Conservation (phyloP, 2,888 invertebrate genomes). For the Thera obeliscata region DNA sequence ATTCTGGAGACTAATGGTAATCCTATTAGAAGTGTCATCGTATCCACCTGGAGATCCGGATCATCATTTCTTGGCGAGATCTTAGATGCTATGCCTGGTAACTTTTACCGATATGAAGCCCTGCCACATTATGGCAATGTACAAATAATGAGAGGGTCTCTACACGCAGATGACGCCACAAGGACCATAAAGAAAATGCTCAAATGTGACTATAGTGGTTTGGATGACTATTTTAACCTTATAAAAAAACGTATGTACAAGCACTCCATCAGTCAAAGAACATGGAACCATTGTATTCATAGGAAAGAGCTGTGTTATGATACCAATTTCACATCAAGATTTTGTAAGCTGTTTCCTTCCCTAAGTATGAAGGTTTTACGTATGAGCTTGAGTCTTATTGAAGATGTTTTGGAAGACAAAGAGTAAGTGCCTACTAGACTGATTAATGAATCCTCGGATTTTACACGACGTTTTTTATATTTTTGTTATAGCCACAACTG, state of each 20-base stretch:
- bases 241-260: conserved; percentile 90
- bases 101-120: conserved; percentile 96
- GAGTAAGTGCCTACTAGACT: too few species aligned
- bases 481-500: too few species aligned
- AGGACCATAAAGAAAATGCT: conserved; percentile 88
- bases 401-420: conserved; percentile 88
- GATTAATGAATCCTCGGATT: too few species aligned
- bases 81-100: conserved; percentile 92
- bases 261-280: conserved; percentile 92
- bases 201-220: conserved; percentile 89
- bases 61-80: conserved; percentile 95
- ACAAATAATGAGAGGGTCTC: conserved; percentile 89
- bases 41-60: conserved; percentile 97
- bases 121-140: conserved; percentile 92
- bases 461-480: too few species aligned
- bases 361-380: conserved; percentile 95
- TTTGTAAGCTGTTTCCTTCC: conserved; percentile 93
- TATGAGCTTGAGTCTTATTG: conserved; percentile 88
- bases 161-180: conserved; percentile 87
- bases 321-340: conserved; percentile 88
- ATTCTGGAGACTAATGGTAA: conserved; percentile 88
- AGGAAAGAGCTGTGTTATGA: conserved; percentile 79
- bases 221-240: conserved; percentile 91
- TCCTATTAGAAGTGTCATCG: conserved; percentile 90
- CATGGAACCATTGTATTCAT: conserved; percentile 92